Conservation (phyloP, 2,888 invertebrate species). For the Platerodrilus igneus region DNA sequence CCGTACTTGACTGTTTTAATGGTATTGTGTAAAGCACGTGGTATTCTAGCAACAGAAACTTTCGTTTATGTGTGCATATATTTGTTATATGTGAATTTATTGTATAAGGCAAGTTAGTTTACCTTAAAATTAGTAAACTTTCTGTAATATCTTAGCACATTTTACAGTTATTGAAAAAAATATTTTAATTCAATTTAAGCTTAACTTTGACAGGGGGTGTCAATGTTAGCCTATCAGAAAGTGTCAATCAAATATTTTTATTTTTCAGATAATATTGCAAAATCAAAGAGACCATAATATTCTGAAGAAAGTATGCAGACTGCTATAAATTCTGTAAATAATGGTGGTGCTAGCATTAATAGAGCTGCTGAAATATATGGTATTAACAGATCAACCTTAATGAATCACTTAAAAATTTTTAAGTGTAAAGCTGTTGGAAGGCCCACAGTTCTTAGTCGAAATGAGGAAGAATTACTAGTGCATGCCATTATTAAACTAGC, state of each 20-base stretch:
- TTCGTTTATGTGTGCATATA: too few relatives aligned
- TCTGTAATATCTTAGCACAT: too few relatives aligned
- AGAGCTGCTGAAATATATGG: conserved; percentile 5
- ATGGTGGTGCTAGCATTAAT: conserved; percentile 3
- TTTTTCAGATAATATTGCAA: neutral
- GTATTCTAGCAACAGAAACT: too few relatives aligned
- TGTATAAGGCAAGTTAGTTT: too few relatives aligned
- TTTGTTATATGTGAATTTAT: too few relatives aligned
- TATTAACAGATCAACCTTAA: conserved; percentile 8
- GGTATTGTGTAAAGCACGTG: too few relatives aligned
- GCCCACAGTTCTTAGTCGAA: conserved; percentile 3
- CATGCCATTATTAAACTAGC: conserved; percentile 7
- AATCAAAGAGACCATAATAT: conserved; percentile 8
- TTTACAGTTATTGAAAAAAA: too few relatives aligned
- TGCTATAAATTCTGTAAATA: too few relatives aligned
- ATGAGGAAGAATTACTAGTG: conserved; percentile 4
- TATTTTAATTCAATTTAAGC: too few relatives aligned
- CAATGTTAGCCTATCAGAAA: neutral
- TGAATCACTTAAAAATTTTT: conserved; percentile 8
- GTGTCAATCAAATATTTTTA: conserved; percentile 2
- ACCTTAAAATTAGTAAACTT: too few relatives aligned
- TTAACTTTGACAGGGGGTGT: too few relatives aligned
- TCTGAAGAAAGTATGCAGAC: neutral
- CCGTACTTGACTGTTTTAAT: too few relatives aligned
- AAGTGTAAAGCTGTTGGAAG: conserved; percentile 2